Evolutionary conservation across 2,797 vertebrate species (phyloP).

Genomic region (Oophaga sylvatica): DNA sequence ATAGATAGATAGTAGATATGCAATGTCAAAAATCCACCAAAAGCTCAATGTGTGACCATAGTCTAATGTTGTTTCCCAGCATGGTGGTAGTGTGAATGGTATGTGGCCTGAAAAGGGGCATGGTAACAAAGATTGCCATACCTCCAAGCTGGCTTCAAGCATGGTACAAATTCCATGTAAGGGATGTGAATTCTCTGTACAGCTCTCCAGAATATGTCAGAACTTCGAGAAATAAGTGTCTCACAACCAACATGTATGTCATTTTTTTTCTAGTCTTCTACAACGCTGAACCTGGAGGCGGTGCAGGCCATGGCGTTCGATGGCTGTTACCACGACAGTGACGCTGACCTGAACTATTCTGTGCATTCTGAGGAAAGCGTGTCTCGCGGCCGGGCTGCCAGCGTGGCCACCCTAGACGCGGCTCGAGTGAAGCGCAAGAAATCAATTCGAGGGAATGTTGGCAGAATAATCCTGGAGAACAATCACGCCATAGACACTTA

Average conservation of each 20-base stretch:
- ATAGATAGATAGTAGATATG: too few species aligned
- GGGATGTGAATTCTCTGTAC: not conserved
- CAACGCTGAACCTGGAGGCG: slow-evolving; percentile 75
- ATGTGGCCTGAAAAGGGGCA: too few species aligned
- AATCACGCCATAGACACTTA: slow-evolving; percentile 91
- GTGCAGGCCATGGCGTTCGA: slow-evolving; percentile 87
- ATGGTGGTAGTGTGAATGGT: too few species aligned
- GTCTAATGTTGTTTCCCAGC: too few species aligned
- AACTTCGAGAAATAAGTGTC: not conserved
- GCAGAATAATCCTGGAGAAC: slow-evolving; percentile 84
- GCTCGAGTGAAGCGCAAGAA: slow-evolving; percentile 76
- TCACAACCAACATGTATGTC: not conserved
- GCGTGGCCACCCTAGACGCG: slow-evolving; percentile 68
- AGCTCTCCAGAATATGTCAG: not conserved
- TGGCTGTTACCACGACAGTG: slow-evolving; percentile 85
- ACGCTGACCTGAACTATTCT: slow-evolving; percentile 77
- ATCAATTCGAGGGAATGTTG: slow-evolving; percentile 78
- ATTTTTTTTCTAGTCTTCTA: slow-evolving; percentile 76
- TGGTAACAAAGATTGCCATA: not conserved
- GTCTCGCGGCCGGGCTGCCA: slow-evolving; percentile 70
- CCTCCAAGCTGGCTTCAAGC: not conserved
- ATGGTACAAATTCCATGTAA: not conserved
- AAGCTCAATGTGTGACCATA: too few species aligned
- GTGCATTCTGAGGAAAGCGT: slow-evolving; percentile 77
- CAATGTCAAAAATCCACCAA: too few species aligned